A percentile compares a stretch with the other conserved stretches of the same genome.
These are phyloP conservation scores for Standfussiana lucernea DNA, from an alignment of 2,888 invertebrate genomes.

Conservation along the genomic window DNA sequence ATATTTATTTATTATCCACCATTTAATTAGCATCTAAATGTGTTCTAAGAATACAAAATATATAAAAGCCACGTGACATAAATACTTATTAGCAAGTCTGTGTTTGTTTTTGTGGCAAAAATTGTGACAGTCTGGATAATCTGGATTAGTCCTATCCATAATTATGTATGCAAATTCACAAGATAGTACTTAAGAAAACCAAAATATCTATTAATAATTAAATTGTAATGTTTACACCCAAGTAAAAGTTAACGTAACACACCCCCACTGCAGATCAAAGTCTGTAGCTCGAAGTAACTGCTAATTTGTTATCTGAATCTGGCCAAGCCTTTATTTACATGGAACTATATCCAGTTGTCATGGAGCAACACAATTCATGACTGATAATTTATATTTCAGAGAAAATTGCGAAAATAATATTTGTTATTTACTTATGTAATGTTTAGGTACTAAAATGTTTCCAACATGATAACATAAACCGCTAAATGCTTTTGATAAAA, in stretches of 20 bases:
- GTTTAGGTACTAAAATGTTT: background rate
- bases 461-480: slow-evolving; percentile 17
- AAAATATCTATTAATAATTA: background rate
- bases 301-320: background rate
- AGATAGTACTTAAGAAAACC: background rate
- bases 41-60: slow-evolving; percentile 21
- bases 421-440: background rate
- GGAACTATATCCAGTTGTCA: background rate
- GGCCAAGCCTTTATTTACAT: slow-evolving; percentile 6
- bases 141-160: background rate
- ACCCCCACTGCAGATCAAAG: background rate
- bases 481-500: slow-evolving; percentile 9
- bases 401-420: background rate
- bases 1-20: slow-evolving; percentile 20
- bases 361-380: background rate
- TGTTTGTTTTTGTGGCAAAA: background rate
- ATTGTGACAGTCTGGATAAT: background rate
- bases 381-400: background rate
- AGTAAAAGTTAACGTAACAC: no score
- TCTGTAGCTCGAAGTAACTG: background rate
- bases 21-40: slow-evolving; percentile 17
- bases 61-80: background rate
- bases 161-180: background rate
- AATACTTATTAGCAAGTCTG: background rate
- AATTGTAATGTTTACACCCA: background rate